These are phyloP conservation scores for Sycophila texana DNA, from an alignment of 2,888 invertebrate species.

Conservation along the genomic window DNA sequence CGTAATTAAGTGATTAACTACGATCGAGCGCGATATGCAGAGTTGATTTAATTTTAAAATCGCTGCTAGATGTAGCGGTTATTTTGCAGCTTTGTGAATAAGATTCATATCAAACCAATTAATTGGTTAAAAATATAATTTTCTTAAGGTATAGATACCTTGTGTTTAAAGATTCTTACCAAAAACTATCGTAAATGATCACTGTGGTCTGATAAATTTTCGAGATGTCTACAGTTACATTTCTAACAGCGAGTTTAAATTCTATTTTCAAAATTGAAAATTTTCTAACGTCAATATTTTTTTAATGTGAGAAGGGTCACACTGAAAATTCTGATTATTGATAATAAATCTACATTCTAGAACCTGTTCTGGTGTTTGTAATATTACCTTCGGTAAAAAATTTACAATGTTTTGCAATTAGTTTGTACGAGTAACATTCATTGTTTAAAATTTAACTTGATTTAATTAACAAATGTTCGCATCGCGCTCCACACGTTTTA, in stretches of 20 bases:
- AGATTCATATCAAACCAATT: no score
- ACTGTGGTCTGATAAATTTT: no score
- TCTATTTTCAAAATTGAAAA: no score
- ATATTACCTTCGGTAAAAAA: slow-evolving; percentile 68
- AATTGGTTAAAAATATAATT: background rate
- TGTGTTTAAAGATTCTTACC: background rate
- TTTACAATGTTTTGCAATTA: slow-evolving; percentile 68
- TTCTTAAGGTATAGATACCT: slow-evolving; percentile 1
- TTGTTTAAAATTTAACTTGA: slow-evolving; percentile 67
- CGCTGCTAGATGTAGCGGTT: slow-evolving; percentile 31
- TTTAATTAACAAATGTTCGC: slow-evolving; percentile 40
- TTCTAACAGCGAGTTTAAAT: no score
- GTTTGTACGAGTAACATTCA: slow-evolving; percentile 74
- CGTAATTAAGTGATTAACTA: slow-evolving; percentile 39
- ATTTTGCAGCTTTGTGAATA: background rate
- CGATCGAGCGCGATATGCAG: slow-evolving; percentile 32
- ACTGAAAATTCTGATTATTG: slow-evolving; percentile 19
- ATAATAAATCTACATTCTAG: slow-evolving; percentile 22
- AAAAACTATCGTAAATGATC: no score
- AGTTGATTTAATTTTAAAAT: slow-evolving; percentile 34
- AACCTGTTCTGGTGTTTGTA: slow-evolving; percentile 30
- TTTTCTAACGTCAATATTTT: background rate
- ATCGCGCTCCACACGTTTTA: slow-evolving; percentile 57
- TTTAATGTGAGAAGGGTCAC: slow-evolving; percentile 21
- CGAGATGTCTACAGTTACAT: no score